Conservation (phyloP, 2,797 vertebrate species). For the Vultur gryphus region DNA sequence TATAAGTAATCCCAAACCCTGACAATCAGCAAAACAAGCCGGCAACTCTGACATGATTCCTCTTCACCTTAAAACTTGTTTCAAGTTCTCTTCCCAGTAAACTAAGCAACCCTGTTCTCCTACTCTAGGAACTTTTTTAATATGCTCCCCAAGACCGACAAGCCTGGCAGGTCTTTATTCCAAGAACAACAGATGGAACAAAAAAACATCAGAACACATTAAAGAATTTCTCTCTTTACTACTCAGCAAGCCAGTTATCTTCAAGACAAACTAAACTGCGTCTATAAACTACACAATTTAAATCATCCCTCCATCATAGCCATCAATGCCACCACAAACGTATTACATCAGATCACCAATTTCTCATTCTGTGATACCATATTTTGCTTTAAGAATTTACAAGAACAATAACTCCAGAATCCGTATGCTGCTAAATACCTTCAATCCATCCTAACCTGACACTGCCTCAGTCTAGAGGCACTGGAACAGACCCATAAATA, state of each 20-base stretch:
- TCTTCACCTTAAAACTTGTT: not conserved
- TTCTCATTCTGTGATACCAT: not conserved
- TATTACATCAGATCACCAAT: not conserved
- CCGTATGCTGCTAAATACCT: not conserved
- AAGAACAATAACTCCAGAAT: not conserved
- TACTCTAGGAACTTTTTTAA: not conserved
- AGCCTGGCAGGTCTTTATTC: not conserved
- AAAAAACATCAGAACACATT: not conserved
- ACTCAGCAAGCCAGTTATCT: not conserved
- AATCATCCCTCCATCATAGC: not conserved
- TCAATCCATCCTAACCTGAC: not conserved
- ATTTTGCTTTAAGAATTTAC: not conserved
- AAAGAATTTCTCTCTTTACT: not conserved
- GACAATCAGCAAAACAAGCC: not conserved
- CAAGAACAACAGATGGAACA: not conserved
- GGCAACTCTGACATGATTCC: not conserved
- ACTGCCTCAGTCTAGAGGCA: not conserved
- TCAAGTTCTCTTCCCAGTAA: not conserved
- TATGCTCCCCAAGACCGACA: rapidly evolving
- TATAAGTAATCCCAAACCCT: not conserved
- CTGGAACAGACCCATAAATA: not conserved
- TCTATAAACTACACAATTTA: not conserved
- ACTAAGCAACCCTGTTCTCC: not conserved
- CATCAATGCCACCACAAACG: not conserved
- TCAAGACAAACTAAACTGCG: not conserved